phyloP scores from a whole-genome alignment of 2,888 invertebrate genomes.

The Chloroclystis v-ata region DNA sequence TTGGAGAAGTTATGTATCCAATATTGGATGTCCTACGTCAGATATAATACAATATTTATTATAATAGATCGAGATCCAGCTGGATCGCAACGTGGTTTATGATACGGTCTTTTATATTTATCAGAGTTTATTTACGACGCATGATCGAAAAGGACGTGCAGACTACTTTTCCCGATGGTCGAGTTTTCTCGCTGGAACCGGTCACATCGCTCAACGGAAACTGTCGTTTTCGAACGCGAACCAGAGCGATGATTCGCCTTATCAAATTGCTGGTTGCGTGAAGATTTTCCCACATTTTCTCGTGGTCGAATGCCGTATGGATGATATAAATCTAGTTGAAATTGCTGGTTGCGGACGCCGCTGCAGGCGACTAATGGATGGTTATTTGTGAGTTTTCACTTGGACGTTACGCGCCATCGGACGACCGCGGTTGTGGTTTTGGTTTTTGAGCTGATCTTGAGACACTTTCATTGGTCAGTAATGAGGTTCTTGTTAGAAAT shows the following conservation, averaged over 20 bases:
- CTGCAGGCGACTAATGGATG: constrained; percentile 66
- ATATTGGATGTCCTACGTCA: no score
- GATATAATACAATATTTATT: no score
- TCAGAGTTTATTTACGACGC: constrained; percentile 32
- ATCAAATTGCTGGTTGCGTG: constrained; percentile 71
- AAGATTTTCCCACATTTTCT: constrained; percentile 78
- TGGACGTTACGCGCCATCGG: constrained; percentile 64
- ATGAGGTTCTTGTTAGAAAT: constrained; percentile 27
- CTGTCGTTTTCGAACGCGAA: constrained; percentile 69
- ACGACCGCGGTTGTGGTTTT: constrained; percentile 29
- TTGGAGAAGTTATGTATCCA: no score
- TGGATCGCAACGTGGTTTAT: neutral
- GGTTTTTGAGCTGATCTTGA: constrained; percentile 27
- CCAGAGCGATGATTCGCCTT: constrained; percentile 70
- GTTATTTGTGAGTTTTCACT: constrained; percentile 75
- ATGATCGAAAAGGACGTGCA: constrained; percentile 53
- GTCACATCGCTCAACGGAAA: constrained; percentile 64
- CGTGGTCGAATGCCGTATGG: constrained; percentile 50
- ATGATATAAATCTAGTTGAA: constrained; percentile 76
- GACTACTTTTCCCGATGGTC: constrained; percentile 68
- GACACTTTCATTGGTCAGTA: constrained; percentile 31
- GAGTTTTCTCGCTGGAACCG: constrained; percentile 67
- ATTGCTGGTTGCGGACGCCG: constrained; percentile 62
- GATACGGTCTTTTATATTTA: constrained; percentile 20
- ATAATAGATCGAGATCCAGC: no score